Evolutionary conservation across 2,888 invertebrate genomes (phyloP).

Genomic region (Diadegma fenestrale): DNA sequence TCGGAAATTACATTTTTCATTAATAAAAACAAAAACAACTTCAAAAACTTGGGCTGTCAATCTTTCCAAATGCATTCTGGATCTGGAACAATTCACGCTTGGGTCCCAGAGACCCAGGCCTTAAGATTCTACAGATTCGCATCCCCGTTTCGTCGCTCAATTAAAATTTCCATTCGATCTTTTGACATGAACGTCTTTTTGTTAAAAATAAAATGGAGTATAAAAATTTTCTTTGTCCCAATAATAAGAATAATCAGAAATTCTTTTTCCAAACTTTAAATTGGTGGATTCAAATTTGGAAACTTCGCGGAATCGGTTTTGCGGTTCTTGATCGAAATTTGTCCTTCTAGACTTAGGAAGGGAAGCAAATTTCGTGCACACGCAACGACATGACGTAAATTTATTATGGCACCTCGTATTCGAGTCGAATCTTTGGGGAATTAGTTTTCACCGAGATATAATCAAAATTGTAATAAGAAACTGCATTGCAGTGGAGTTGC

Average conservation of each 20-base stretch:
- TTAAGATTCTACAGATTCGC: neutral
- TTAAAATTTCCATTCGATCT: too few relatives aligned
- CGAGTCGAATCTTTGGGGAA: neutral
- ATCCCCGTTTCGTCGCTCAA: too few relatives aligned
- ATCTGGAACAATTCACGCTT: neutral
- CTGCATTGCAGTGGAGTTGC: slow-evolving; percentile 28
- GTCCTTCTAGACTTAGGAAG: neutral
- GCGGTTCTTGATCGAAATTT: neutral
- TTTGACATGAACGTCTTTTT: too few relatives aligned
- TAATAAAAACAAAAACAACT: neutral
- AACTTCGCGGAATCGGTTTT: neutral
- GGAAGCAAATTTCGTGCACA: neutral
- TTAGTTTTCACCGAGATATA: neutral
- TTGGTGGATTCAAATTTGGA: too few relatives aligned
- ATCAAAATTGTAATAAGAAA: neutral
- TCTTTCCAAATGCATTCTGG: neutral
- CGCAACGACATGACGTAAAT: neutral
- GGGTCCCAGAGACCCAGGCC: neutral
- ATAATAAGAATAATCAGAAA: too few relatives aligned
- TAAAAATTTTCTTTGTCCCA: too few relatives aligned
- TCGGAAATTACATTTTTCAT: slow-evolving; percentile 19
- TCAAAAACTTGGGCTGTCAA: neutral
- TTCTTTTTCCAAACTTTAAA: too few relatives aligned
- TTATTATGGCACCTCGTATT: neutral
- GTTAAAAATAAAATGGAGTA: too few relatives aligned